phyloP scores from a whole-genome alignment of 2,797 vertebrate species.

The Hypotaenidia okinawae region DNA sequence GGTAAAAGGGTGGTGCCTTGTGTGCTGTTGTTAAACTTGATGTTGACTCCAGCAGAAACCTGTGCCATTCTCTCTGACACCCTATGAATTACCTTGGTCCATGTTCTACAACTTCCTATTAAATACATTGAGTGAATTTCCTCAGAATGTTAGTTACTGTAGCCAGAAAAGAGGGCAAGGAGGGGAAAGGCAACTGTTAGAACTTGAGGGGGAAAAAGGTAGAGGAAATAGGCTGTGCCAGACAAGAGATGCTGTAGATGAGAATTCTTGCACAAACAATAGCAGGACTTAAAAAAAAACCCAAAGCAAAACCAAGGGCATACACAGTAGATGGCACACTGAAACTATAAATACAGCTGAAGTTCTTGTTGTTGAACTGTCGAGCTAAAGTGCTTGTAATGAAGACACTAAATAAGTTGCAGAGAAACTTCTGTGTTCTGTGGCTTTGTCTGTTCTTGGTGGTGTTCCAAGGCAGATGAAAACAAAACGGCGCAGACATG shows the following conservation, averaged over 20 bases:
- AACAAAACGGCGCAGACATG: not conserved
- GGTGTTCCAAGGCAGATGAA: slow-evolving; percentile 11
- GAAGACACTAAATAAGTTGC: not conserved
- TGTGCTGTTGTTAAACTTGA: not conserved
- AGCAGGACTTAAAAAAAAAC: not conserved
- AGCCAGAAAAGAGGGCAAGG: not conserved
- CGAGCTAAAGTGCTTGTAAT: not conserved
- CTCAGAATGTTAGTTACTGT: not conserved
- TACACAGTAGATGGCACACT: not conserved
- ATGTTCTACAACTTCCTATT: not conserved
- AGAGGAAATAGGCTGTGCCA: not conserved
- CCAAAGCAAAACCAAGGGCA: not conserved
- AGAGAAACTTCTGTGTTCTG: not conserved
- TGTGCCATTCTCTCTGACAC: not conserved
- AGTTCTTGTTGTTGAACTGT: not conserved
- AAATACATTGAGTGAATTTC: not conserved
- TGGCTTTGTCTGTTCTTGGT: slow-evolving; percentile 35
- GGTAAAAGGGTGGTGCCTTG: not conserved
- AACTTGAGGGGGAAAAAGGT: not conserved
- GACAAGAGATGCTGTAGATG: not conserved
- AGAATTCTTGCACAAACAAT: not conserved
- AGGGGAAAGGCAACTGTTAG: not conserved
- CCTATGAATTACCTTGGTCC: not conserved
- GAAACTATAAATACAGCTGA: not conserved
- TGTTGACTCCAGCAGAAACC: not conserved